Evolutionary conservation across 2,888 invertebrate species (phyloP), one percentile per base, ranked within the genome.

Genomic region (Eristalis pertinax): DNA sequence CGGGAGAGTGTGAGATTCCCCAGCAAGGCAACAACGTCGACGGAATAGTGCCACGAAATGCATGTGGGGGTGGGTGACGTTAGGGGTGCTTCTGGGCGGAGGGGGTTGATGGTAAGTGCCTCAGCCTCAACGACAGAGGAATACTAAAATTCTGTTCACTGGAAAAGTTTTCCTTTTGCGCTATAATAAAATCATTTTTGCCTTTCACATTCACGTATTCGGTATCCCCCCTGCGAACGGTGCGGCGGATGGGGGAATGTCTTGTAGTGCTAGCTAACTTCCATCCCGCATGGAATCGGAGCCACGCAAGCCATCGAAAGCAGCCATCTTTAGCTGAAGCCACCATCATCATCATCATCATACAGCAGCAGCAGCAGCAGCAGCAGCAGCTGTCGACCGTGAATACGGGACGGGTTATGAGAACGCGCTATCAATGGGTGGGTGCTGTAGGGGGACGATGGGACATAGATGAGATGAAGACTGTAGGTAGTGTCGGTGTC

Each of bases 301-400:
- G 43, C 19, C 50, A 50, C 29, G 62, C 68, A 68, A 77, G 13
- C 68, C 63, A 56, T 38, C 62, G 50, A n/a, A 50, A 50, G 50
- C 50, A 50, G 50, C 50, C 50, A 50, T 50, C 32, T 19, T 50
- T 50, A 50, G n/a, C n/a, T 50, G 50, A 35, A 76, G 29, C 68
- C 38, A 43, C 4, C 67, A 69, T 35, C 65, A 41, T 4, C 56
- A 72, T 72, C 67, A n/a, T 43, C 65, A 50, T 69, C 24, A 67
- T 70, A 8, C 8, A 10, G 10, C 32, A 32, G 32, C 32, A 32
- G 32, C 32, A 5, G 32, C 5, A 32, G 32, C 32, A 32, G 32
- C 8, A 32, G 24, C 60, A 77, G 72, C 82, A 83, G 72, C 77
- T 83, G 82, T 56, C 82, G 82, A 77, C 82, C 77, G 38, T 70